Evolutionary conservation across 2,888 invertebrate species (phyloP), one percentile per base, ranked within the genome.

Genomic region (Ypsolopha scabrella): DNA sequence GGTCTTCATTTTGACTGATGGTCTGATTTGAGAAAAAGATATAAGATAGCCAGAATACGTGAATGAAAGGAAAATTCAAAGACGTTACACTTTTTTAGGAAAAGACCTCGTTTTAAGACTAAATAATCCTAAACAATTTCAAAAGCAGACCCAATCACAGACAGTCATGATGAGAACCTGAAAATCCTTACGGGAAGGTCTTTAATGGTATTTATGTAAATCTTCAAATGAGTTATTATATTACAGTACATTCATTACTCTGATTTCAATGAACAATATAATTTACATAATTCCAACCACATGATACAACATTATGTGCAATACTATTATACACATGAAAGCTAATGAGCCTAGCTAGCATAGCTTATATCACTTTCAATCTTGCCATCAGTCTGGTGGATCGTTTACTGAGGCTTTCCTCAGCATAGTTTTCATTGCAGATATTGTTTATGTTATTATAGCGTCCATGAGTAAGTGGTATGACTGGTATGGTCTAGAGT

Each of bases 361-460:
- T n/a, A n/a, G n/a, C n/a, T n/a, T 53, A 71, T 71, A 72, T 72
- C 74, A 79, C 80, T 82, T 70, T 80, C 75, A 55, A 65, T 77
- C 61, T 71, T 68, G 61, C 57, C 61, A 58, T 64, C 71, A 61
- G 62, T 60, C 58, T 63, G 68, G 67, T 69, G 73, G 75, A 76
- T 77, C 62, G 65, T 67, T 71, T 72, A 69, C 65, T 68, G 73
- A 24, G 13, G 67, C 64, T 70, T 75, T 68, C 67, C 70, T 68
- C 68, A 68, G 59, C 57, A 58, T 58, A 33, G 45, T 60, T 56
- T 60, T 63, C 56, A 59, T 66, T 63, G 60, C 62, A 62, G 64
- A 65, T 65, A 68, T 73, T 74, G 72, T 62, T 64, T 67, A 70
- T 71, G 56, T 62, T 59, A 60, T 58, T 45, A 45, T 58, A 62